These are phyloP conservation scores for Seriola quinqueradiata DNA, from an alignment of 2,113 vertebrate genomes.

Conservation along the genomic window DNA sequence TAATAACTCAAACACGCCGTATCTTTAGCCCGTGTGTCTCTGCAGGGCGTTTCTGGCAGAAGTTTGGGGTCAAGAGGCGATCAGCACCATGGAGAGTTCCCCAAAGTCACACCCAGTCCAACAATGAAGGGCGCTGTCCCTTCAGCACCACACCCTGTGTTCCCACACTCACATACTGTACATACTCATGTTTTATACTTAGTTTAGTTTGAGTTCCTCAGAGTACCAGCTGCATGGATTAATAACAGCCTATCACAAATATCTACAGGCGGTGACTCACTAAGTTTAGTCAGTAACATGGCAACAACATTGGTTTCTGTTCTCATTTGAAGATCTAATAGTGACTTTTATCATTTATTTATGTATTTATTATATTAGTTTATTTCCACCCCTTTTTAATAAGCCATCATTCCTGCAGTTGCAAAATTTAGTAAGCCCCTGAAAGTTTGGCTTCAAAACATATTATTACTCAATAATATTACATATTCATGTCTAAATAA, in stretches of 20 bases:
- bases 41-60: slow-evolving; percentile 11
- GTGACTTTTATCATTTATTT: neutral
- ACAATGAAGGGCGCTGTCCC: slow-evolving; percentile 80
- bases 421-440: neutral
- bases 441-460: neutral
- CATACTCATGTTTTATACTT: neutral
- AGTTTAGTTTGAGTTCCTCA: neutral
- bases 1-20: neutral
- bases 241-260: neutral
- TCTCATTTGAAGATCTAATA: neutral
- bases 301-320: neutral
- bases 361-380: neutral
- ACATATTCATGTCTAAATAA: neutral
- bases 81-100: slow-evolving; percentile 69
- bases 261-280: neutral
- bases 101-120: slow-evolving; percentile 72
- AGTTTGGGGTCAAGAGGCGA: slow-evolving; percentile 36
- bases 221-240: neutral
- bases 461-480: neutral
- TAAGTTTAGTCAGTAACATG: neutral
- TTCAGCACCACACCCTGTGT: slow-evolving; percentile 78
- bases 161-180: neutral
- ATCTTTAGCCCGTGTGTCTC: neutral
- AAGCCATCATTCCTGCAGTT: neutral
- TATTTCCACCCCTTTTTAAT: neutral